Evolutionary conservation across 2,888 invertebrate species (phyloP), one percentile per base, ranked within the genome.

Genomic region (Parasteatoda lunata): DNA sequence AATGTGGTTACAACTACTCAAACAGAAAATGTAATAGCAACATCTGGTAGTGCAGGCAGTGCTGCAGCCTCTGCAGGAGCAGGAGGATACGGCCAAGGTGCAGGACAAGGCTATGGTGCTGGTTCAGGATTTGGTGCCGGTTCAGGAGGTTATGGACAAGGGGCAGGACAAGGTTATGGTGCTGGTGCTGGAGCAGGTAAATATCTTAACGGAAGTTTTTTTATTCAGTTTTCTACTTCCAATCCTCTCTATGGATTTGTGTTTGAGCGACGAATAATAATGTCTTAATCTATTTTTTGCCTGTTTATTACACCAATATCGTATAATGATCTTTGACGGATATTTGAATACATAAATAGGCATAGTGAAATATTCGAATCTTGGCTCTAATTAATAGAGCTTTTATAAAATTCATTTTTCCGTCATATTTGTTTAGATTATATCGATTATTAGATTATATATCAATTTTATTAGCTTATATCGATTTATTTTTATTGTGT

Each of bases 131-230:
- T n/a, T 5, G 51, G 8, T n/a, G 77, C 68, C 45, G 54, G 45
- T 13, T 6, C 11, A 47, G 69, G 64, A n/a, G 78, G 78, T 8
- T 69, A 52, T 2, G 77, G 68, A 0, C 9, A 47, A 59, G 70
- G 54, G 71, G 54, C 54, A n/a, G 78, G 5, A 66, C 77, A 9
- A 51, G 52, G 3, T 47, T 54, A 4, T 52, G 70, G 51, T 51
- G 64, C n/a, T n/a, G n/a, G n/a, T n/a, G n/a, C 59, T 8, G 78
- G 45, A 70, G 47, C 70, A 69, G 70, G 47, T 11, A 47, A 77
- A 54, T 52, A 51, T n/a, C 69, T 30, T 66, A 5, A 47, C 15
- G 66, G 7, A 48, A 45, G 8, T 51, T 65, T n/a, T 59, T n/a
- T 6, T 0, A 64, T 48, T 5, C 13, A 45, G 0, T 47, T 47